A percentile compares a stretch with the other conserved stretches of the same genome.
Evolutionary conservation across 2,113 vertebrate species (phyloP).

Genomic region (Glaucidium brasilianum): DNA sequence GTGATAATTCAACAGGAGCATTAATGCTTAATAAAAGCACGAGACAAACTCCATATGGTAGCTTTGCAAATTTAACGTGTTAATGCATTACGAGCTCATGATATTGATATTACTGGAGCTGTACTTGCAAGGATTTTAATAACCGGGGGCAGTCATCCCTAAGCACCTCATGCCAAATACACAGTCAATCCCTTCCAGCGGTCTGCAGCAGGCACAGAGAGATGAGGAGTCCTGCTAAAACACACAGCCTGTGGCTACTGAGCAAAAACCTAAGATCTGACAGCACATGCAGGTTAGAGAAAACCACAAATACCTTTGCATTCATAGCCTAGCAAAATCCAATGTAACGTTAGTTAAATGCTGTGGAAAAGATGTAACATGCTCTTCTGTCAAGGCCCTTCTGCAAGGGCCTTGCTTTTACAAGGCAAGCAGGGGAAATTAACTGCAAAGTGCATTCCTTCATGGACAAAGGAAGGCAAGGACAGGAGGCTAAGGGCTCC

Average conservation of each 20-base stretch:
- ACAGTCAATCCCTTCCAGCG: neutral
- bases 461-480: neutral
- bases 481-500: neutral
- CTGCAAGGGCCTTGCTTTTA: neutral
- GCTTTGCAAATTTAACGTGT: neutral
- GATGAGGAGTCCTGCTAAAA: neutral
- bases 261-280: neutral
- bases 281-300: no score
- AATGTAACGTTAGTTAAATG: accelerated
- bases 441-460: neutral
- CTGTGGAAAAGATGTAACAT: neutral
- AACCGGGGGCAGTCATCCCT: neutral
- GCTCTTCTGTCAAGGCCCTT: neutral
- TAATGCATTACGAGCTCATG: neutral
- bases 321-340: neutral
- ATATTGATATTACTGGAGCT: neutral
- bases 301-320: neutral
- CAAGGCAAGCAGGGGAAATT: neutral
- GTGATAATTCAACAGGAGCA: neutral
- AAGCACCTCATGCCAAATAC: neutral
- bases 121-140: neutral
- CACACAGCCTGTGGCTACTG: neutral
- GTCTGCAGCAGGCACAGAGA: neutral
- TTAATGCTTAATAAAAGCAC: neutral
- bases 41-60: neutral